These are phyloP conservation scores for Rachycentron canadum DNA, from an alignment of 2,797 vertebrate genomes.

Conservation along the genomic window DNA sequence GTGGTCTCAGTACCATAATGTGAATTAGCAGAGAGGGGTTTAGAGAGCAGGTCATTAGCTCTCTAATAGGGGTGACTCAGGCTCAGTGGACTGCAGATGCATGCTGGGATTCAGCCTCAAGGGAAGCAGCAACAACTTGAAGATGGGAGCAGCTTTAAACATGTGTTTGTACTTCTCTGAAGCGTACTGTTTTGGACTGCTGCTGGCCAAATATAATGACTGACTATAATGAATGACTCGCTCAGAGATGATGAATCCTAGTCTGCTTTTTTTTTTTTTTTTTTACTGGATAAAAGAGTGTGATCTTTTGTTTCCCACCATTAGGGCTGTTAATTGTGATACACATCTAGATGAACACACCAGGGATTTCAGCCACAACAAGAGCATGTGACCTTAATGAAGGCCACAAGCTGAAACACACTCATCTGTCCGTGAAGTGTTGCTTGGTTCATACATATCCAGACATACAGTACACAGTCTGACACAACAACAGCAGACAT, in stretches of 20 bases:
- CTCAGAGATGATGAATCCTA: constrained; percentile 6
- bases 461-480: too few species aligned
- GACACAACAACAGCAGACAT: neutral
- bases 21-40: neutral
- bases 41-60: neutral
- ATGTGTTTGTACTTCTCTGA: constrained; percentile 8
- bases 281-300: neutral
- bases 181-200: neutral
- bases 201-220: constrained; percentile 21
- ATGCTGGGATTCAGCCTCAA: constrained; percentile 32
- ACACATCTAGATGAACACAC: neutral
- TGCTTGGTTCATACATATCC: too few species aligned
- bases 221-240: constrained; percentile 10
- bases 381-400: neutral
- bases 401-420: neutral
- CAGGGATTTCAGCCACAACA: neutral
- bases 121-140: constrained; percentile 21
- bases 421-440: neutral
- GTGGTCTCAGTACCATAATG: too few species aligned
- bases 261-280: neutral
- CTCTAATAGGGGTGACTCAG: neutral
- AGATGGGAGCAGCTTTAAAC: constrained; percentile 11
- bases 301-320: neutral
- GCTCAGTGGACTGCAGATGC: constrained; percentile 6
- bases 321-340: neutral